Conservation (phyloP, 2,113 vertebrate species). For the Thinocorus orbignyianus region DNA sequence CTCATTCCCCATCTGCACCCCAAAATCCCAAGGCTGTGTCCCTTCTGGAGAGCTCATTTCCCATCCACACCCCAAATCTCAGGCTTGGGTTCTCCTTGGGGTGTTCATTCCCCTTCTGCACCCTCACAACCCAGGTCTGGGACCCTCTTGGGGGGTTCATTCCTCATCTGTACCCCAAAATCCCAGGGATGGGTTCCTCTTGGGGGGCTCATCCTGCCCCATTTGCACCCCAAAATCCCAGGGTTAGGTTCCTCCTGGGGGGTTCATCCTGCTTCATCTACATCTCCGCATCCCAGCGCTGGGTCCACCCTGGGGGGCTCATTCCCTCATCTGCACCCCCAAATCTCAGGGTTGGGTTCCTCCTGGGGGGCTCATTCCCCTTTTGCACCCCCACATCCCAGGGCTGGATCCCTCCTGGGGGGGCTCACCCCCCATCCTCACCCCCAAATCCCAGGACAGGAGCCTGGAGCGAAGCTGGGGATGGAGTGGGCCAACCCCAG, state of each 20-base stretch:
- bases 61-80: too few species aligned
- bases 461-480: not conserved
- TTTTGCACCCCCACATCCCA: not conserved
- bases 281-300: not conserved
- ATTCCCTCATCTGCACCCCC: not conserved
- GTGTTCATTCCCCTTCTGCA: not conserved
- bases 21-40: not conserved
- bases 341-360: not conserved
- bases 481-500: fast-evolving
- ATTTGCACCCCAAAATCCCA: not conserved
- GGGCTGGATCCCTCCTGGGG: not conserved
- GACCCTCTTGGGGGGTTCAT: too few species aligned
- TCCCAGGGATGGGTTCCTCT: too few species aligned
- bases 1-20: not conserved
- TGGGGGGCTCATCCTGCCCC: too few species aligned
- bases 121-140: not conserved
- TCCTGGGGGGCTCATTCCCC: not conserved
- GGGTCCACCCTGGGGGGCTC: not conserved
- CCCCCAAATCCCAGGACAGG: not conserved
- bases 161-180: too few species aligned
- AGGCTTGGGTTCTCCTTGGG: not conserved
- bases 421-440: not conserved
- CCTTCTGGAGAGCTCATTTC: not conserved
- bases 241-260: not conserved
- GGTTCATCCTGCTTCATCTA: not conserved